Percentiles rank a stretch among this genome's conserved stretches.
Evolutionary conservation across 2,113 vertebrate genomes (phyloP).

Genomic region (Dicerorhinus sumatrensis): DNA sequence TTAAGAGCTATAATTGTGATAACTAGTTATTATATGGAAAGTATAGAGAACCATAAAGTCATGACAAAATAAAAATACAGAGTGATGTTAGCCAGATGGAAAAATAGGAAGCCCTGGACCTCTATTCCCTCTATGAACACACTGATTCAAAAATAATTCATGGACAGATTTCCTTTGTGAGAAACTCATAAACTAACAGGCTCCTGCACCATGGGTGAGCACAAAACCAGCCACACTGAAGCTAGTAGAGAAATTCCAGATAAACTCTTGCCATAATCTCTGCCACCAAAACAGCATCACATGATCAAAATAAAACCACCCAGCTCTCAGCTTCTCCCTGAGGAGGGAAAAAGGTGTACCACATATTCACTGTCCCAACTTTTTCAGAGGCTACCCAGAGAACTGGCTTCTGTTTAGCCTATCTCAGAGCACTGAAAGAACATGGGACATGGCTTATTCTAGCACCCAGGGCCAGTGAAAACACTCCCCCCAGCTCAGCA

Average conservation of each 20-base stretch:
- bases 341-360: not conserved
- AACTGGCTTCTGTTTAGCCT: not conserved
- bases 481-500: not conserved
- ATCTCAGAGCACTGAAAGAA: not conserved
- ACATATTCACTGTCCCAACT: not conserved
- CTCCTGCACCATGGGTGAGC: not conserved
- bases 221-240: not conserved
- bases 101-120: not conserved
- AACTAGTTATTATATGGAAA: not conserved
- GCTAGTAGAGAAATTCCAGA: not conserved
- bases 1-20: not conserved
- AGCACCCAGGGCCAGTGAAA: not conserved
- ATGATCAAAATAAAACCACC: not conserved
- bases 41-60: not conserved
- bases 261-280: not conserved
- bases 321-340: not conserved
- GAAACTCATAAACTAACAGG: not conserved
- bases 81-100: not conserved
- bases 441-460: not conserved
- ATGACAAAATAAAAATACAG: not conserved
- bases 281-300: not conserved
- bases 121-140: not conserved
- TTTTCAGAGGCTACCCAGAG: not conserved
- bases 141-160: not conserved
- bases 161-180: not conserved